Conservation (phyloP, 2,797 vertebrate species). For the Leuciscus waleckii region DNA sequence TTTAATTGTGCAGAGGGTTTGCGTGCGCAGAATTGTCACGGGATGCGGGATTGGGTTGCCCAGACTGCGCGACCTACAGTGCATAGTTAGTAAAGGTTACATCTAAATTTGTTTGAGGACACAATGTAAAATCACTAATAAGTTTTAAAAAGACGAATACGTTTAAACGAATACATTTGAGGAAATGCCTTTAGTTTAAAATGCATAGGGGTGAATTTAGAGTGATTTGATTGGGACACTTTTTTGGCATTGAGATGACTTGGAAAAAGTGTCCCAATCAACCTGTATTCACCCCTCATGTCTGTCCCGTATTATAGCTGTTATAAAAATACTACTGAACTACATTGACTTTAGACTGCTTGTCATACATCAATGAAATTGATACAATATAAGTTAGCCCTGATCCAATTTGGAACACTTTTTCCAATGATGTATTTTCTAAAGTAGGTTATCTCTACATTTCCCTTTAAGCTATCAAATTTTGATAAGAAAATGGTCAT, state of each 20-base stretch:
- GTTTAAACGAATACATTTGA: background rate
- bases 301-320: background rate
- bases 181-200: background rate
- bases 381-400: background rate
- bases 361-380: background rate
- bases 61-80: constrained; percentile 44
- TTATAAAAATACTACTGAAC: background rate
- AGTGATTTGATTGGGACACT: background rate
- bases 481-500: background rate
- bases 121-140: constrained; percentile 33
- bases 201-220: background rate
- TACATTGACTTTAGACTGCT: background rate
- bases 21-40: constrained; percentile 73
- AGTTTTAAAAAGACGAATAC: background rate
- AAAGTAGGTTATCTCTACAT: background rate
- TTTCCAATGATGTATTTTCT: background rate
- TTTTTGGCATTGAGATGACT: background rate
- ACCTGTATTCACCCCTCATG: too few species aligned
- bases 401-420: background rate
- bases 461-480: background rate
- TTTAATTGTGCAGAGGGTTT: constrained; percentile 41
- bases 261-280: background rate
- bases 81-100: constrained; percentile 64
- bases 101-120: constrained; percentile 61
- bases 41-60: constrained; percentile 71